Percentiles rank a stretch among this genome's conserved stretches.
Evolutionary conservation across 2,888 invertebrate species (phyloP).

Genomic region (Corbicula japonica): DNA sequence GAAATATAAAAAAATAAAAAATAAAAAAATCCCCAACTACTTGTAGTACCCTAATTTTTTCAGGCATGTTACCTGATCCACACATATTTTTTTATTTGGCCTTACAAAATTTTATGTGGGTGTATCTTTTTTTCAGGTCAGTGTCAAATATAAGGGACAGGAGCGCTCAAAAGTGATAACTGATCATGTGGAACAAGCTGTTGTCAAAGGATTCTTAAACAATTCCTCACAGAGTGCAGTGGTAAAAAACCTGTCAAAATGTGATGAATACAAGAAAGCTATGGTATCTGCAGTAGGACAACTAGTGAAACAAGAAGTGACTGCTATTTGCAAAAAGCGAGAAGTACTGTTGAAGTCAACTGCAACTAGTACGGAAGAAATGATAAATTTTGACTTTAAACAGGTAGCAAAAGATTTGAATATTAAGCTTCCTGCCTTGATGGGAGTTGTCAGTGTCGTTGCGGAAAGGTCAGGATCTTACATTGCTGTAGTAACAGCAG

Average conservation of each 20-base stretch:
- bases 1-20: no score
- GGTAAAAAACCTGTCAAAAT: slow-evolving; percentile 11
- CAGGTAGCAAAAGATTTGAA: no score
- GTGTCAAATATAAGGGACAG: slow-evolving; percentile 5
- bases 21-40: no score
- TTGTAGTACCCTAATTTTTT: no score
- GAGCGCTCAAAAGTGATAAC: slow-evolving; percentile 21
- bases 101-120: no score
- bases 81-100: no score
- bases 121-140: neutral
- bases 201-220: slow-evolving; percentile 10
- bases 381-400: no score
- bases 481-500: no score
- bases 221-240: slow-evolving; percentile 1
- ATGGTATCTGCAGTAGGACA: neutral
- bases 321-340: slow-evolving; percentile 1
- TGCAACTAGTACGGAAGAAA: no score
- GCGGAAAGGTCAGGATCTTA: slow-evolving; percentile 4
- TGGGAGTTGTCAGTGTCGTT: neutral
- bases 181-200: slow-evolving; percentile 14
- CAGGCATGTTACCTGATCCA: no score
- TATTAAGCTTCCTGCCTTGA: no score
- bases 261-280: slow-evolving; percentile 18
- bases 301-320: slow-evolving; percentile 15
- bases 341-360: neutral